Evolutionary conservation across 2,888 invertebrate genomes (phyloP).

Genomic region (Sphecodes monilicornis): DNA sequence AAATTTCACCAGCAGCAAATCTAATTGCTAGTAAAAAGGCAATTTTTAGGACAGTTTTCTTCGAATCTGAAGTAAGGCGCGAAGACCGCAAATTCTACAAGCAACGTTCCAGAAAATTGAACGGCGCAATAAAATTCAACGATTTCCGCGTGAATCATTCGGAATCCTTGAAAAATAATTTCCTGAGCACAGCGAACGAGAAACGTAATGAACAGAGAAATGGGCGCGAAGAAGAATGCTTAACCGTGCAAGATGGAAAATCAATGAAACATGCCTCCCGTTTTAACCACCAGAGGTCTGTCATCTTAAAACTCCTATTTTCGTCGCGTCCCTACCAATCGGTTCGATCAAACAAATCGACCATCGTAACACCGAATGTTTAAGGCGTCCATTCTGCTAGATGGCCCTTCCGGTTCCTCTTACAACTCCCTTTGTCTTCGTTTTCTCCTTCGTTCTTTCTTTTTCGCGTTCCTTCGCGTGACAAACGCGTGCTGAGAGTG

Average conservation of each 20-base stretch:
- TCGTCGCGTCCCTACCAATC: background rate
- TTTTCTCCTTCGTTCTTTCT: background rate
- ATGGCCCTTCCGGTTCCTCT: background rate
- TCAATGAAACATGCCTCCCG: constrained; percentile 17
- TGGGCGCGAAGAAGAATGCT: background rate
- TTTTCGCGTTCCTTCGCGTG: background rate
- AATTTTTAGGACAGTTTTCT: background rate
- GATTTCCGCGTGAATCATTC: background rate
- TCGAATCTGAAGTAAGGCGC: background rate
- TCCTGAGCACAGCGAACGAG: background rate
- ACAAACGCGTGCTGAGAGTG: background rate
- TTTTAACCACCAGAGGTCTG: constrained; percentile 3
- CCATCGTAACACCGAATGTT: background rate
- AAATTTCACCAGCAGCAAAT: too few species aligned
- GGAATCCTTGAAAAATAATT: background rate
- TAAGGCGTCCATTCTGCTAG: background rate
- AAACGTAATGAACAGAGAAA: background rate
- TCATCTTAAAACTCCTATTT: background rate
- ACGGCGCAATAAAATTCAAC: background rate
- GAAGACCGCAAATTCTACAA: background rate
- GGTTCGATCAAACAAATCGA: constrained; percentile 3
- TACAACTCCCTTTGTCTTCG: background rate
- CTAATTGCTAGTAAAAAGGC: too few species aligned
- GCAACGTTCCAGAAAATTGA: background rate
- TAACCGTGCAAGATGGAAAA: constrained; percentile 15